Evolutionary conservation across 2,797 vertebrate species (phyloP).

Genomic region (Gymnothorax reevesii): DNA sequence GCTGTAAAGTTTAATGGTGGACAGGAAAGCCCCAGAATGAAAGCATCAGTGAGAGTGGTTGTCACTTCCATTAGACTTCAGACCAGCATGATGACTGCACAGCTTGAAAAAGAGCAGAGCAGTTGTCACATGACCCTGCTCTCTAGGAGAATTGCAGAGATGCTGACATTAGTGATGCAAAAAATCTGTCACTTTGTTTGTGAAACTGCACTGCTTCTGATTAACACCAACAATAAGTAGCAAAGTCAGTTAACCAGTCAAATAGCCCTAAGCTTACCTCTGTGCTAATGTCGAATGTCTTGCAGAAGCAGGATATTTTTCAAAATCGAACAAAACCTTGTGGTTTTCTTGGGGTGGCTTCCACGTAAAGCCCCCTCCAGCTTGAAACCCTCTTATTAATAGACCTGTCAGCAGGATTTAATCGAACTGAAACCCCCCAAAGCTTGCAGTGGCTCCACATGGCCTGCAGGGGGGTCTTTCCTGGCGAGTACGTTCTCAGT

Average conservation of each 20-base stretch:
- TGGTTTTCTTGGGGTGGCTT: neutral
- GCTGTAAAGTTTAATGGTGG: constrained; percentile 88
- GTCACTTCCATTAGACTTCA: constrained; percentile 78
- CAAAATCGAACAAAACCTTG: neutral
- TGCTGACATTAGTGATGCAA: constrained; percentile 20
- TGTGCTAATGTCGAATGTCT: neutral
- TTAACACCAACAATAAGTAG: neutral
- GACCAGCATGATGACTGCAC: constrained; percentile 56
- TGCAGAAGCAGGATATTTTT: neutral
- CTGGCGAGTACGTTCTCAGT: neutral
- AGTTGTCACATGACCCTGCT: constrained; percentile 36
- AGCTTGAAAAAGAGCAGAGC: constrained; percentile 33
- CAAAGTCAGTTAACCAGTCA: neutral
- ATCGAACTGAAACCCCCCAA: neutral
- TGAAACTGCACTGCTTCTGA: neutral
- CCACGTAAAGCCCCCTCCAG: neutral
- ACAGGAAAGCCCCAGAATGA: constrained; percentile 83
- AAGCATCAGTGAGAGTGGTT: constrained; percentile 81
- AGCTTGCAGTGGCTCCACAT: neutral
- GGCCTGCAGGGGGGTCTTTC: neutral
- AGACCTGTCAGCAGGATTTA: neutral
- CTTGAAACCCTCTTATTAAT: neutral
- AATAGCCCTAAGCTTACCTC: neutral
- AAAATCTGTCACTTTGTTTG: constrained; percentile 32
- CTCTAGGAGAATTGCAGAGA: neutral